phyloP scores from a whole-genome alignment of 1,140 invertebrate genomes.

The Venustaconcha ellipsiformis region DNA sequence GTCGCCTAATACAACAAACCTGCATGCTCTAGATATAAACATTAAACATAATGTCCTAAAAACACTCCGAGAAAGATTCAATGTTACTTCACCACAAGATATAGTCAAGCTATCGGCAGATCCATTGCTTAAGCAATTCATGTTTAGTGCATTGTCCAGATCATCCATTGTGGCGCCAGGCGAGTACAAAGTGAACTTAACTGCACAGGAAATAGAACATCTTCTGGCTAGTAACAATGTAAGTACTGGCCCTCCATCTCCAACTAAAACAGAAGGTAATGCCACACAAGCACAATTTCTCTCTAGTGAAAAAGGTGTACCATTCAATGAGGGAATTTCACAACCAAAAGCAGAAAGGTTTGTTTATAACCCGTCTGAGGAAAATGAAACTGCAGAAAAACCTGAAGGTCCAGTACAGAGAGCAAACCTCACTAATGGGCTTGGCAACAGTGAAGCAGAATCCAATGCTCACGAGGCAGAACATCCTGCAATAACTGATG shows the following conservation, averaged over 20 bases:
- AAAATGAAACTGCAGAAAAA: constrained; percentile 1
- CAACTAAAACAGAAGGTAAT: constrained; percentile 4
- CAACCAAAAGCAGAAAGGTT: background rate
- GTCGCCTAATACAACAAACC: background rate
- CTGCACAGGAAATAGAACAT: constrained; percentile 6
- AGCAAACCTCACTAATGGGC: too few relatives aligned
- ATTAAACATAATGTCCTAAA: constrained; percentile 16
- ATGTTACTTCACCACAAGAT: constrained; percentile 15
- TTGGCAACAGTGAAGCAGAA: background rate
- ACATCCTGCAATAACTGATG: constrained; percentile 3
- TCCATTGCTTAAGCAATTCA: constrained; percentile 19
- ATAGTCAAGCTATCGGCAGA: constrained; percentile 8
- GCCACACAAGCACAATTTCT: constrained; percentile 5
- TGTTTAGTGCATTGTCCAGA: constrained; percentile 16
- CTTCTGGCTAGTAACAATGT: constrained; percentile 1
- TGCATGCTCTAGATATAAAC: constrained; percentile 20
- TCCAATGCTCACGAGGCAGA: too few relatives aligned
- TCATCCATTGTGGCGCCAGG: constrained; percentile 9
- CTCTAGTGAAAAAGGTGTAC: background rate
- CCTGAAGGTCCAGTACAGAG: too few relatives aligned
- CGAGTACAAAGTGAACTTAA: constrained; percentile 23
- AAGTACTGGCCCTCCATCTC: background rate
- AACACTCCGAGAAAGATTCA: constrained; percentile 14
- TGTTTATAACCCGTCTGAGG: constrained; percentile 1
- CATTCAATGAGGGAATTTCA: background rate